phyloP scores from a whole-genome alignment of 1,140 invertebrate genomes.

The Kradibia gibbosae region DNA sequence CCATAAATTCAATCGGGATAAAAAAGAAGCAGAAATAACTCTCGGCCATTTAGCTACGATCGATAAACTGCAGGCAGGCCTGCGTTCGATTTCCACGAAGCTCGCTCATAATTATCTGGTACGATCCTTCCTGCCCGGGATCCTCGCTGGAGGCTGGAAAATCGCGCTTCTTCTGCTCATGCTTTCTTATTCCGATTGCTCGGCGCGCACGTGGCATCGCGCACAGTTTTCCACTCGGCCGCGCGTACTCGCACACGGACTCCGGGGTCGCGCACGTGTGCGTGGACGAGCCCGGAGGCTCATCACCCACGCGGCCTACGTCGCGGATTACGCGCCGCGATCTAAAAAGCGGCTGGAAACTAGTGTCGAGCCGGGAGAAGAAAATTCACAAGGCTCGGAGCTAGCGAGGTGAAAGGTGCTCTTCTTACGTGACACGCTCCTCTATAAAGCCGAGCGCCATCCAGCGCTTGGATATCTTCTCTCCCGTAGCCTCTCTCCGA shows the following conservation, averaged over 20 bases:
- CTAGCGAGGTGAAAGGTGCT: slow-evolving; percentile 65
- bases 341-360: background rate
- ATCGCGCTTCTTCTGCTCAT: too few relatives aligned
- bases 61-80: too few relatives aligned
- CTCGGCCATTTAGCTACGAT: too few relatives aligned
- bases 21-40: too few relatives aligned
- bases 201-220: too few relatives aligned
- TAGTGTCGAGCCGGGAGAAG: background rate
- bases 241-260: background rate
- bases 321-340: slow-evolving; percentile 25
- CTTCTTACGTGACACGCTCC: slow-evolving; percentile 64
- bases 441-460: slow-evolving; percentile 58
- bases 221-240: too few relatives aligned
- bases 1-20: too few relatives aligned
- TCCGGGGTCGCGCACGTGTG: background rate
- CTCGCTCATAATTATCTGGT: too few relatives aligned
- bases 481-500: slow-evolving; percentile 23
- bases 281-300: background rate
- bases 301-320: slow-evolving; percentile 31
- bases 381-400: slow-evolving; percentile 33
- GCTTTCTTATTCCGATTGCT: too few relatives aligned
- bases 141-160: too few relatives aligned
- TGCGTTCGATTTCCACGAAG: too few relatives aligned
- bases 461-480: background rate
- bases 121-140: too few relatives aligned